phyloP scores from a whole-genome alignment of 2,797 vertebrate genomes.

The Thripadectes ignobilis region DNA sequence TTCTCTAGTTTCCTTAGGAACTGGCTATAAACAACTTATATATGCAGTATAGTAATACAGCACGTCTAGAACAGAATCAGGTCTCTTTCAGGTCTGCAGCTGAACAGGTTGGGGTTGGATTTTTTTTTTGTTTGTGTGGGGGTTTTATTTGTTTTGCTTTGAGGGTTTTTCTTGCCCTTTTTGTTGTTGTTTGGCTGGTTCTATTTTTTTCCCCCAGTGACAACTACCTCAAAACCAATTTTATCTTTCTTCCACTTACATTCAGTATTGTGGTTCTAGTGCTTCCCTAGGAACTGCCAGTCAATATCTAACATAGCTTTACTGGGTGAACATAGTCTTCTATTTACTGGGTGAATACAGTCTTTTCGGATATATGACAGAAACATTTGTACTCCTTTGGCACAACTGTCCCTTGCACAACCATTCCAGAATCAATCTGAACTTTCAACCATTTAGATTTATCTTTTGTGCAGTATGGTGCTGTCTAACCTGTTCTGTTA shows the following conservation, averaged over 20 bases:
- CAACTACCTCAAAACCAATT: background rate
- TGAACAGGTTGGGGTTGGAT: background rate
- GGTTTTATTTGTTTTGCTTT: background rate
- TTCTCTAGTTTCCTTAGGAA: slow-evolving; percentile 38
- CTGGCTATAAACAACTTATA: background rate
- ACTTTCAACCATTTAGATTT: background rate
- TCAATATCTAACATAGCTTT: background rate
- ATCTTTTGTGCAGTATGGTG: background rate
- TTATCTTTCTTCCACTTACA: background rate
- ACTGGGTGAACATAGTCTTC: background rate
- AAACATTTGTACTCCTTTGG: background rate
- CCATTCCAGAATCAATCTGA: background rate
- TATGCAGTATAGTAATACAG: background rate
- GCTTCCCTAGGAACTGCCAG: background rate
- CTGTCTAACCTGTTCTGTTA: background rate
- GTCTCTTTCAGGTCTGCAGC: background rate
- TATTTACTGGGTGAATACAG: background rate
- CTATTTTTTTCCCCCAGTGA: background rate
- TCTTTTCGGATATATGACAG: background rate
- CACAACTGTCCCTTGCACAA: background rate
- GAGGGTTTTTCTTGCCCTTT: background rate
- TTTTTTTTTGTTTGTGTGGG: background rate
- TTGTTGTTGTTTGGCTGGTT: background rate
- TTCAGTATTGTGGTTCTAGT: background rate
- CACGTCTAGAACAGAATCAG: background rate